A percentile compares a stretch with the other conserved stretches of the same genome.
Evolutionary conservation across 2,113 vertebrate genomes (phyloP).

Genomic region (Serranochromis macrocephalus): DNA sequence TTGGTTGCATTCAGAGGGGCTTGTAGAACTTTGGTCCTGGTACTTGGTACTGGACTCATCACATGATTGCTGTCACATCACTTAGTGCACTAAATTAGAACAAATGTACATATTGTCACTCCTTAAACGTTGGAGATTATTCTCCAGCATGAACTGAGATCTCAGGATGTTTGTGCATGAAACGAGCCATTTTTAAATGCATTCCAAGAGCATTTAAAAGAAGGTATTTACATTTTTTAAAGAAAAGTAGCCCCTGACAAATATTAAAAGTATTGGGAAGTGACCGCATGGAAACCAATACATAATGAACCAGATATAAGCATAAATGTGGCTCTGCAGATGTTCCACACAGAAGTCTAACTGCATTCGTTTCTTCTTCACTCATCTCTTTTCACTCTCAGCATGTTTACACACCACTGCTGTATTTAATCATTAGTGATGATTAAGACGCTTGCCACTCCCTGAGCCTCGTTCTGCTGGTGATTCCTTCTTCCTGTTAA

Average conservation of each 20-base stretch:
- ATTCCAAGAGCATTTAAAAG: background rate
- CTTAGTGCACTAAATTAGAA: background rate
- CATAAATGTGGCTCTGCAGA: background rate
- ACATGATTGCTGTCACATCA: background rate
- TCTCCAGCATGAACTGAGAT: background rate
- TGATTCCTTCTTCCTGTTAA: background rate
- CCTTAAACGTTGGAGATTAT: background rate
- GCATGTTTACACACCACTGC: background rate
- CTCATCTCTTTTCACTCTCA: background rate
- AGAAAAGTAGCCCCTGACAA: background rate
- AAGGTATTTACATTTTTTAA: background rate
- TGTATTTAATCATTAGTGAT: background rate
- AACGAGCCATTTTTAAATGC: background rate
- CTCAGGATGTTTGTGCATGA: background rate
- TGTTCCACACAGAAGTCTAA: background rate
- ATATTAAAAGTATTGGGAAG: background rate
- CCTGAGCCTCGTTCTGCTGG: background rate
- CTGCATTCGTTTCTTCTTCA: background rate
- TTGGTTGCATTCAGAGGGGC: background rate
- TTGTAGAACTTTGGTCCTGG: background rate
- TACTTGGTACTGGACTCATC: background rate
- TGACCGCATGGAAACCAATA: background rate
- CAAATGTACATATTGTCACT: background rate
- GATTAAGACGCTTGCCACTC: rapidly evolving
- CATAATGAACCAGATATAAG: background rate